Evolutionary conservation across 1,140 invertebrate species (phyloP).

Genomic region (Batillaria attramentaria): DNA sequence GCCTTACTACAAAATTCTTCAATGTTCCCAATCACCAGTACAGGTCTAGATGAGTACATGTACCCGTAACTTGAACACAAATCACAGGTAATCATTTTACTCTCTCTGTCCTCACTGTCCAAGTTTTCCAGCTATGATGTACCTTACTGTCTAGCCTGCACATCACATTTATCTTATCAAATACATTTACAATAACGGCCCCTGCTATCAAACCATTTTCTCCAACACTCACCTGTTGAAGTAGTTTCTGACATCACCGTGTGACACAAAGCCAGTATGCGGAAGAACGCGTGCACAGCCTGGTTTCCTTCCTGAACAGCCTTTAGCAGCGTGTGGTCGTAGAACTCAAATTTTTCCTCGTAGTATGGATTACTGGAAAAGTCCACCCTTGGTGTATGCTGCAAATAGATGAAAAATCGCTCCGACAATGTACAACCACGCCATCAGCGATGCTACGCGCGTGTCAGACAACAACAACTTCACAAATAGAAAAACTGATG

Average conservation of each 20-base stretch:
- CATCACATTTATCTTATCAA: background rate
- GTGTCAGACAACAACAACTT: background rate
- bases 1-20: too few species aligned
- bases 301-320: conserved; percentile 82
- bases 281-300: conserved; percentile 87
- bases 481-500: background rate
- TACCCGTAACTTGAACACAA: too few species aligned
- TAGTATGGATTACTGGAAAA: conserved; percentile 95
- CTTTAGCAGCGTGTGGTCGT: conserved; percentile 90
- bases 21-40: background rate
- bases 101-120: background rate
- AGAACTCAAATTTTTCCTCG: conserved; percentile 95
- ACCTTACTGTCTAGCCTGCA: background rate
- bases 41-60: too few species aligned
- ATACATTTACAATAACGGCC: background rate
- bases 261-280: conserved; percentile 94
- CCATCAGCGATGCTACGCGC: background rate
- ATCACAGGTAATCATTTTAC: too few species aligned
- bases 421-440: background rate
- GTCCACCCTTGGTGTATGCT: conserved; percentile 86
- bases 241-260: conserved; percentile 94
- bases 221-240: conserved; percentile 64
- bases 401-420: conserved; percentile 52
- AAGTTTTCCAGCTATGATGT: background rate
- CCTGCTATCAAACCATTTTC: too few species aligned